A percentile compares a stretch with the other conserved stretches of the same genome.
phyloP scores from a whole-genome alignment of 2,113 vertebrate species.

The Lycocorax pyrrhopterus region DNA sequence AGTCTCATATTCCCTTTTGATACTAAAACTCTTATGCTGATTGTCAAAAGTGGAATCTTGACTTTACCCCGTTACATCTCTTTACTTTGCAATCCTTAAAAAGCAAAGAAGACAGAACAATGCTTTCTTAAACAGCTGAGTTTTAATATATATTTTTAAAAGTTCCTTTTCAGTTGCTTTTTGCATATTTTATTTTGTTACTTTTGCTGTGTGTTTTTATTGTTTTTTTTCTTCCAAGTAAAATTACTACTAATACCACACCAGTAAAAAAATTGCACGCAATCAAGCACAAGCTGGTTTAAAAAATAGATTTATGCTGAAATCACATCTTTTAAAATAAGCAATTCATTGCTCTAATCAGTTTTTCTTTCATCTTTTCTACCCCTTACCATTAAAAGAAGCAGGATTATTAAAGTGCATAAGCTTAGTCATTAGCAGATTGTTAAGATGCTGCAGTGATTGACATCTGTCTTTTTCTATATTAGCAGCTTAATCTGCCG shows the following conservation, averaged over 20 bases:
- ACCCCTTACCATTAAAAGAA: constrained; percentile 35
- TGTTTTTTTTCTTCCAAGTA: neutral
- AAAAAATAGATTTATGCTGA: constrained; percentile 48
- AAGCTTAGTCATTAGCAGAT: constrained; percentile 44
- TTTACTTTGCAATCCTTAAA: neutral
- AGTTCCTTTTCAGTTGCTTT: neutral
- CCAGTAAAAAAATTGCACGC: neutral
- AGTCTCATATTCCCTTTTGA: neutral
- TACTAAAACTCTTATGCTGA: neutral
- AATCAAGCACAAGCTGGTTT: constrained; percentile 29
- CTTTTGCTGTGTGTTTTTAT: neutral
- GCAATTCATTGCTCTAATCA: constrained; percentile 44
- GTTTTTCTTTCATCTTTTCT: constrained; percentile 21
- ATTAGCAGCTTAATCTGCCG: constrained; percentile 11
- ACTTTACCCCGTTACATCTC: neutral
- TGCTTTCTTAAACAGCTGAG: neutral
- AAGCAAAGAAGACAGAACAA: neutral
- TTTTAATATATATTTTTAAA: neutral
- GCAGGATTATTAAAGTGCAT: constrained; percentile 27
- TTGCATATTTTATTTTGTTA: neutral
- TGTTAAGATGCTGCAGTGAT: neutral
- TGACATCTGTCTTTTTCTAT: constrained; percentile 38
- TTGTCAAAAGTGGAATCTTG: neutral
- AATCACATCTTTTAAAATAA: constrained; percentile 31
- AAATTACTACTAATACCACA: neutral